Conservation (phyloP, 1,140 invertebrate genomes). For the Drosophila dunni region DNA sequence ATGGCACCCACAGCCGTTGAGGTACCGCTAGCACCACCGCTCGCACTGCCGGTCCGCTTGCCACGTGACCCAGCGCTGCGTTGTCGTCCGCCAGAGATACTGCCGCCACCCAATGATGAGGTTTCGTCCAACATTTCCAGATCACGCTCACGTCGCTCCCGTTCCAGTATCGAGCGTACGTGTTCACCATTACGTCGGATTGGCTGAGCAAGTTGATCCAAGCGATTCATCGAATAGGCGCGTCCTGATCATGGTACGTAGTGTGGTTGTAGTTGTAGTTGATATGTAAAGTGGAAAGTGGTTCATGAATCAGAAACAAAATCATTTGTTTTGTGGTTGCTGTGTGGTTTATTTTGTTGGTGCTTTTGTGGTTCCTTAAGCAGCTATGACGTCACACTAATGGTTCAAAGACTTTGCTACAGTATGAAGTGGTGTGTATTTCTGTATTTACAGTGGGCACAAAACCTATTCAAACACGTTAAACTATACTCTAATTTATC, state of each 20-base stretch:
- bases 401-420: constrained; percentile 32
- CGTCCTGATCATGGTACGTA: constrained; percentile 85
- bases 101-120: constrained; percentile 66
- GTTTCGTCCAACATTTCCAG: constrained; percentile 82
- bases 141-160: constrained; percentile 70
- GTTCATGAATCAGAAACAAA: constrained; percentile 50
- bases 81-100: constrained; percentile 25
- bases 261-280: constrained; percentile 17
- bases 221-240: constrained; percentile 95
- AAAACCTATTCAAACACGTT: too few relatives aligned
- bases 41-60: constrained; percentile 61
- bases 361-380: constrained; percentile 56
- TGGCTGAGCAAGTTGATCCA: constrained; percentile 93
- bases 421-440: constrained; percentile 12
- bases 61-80: constrained; percentile 9
- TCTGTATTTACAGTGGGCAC: neutral
- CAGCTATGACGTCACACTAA: constrained; percentile 53
- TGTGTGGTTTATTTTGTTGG: constrained; percentile 37
- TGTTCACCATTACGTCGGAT: constrained; percentile 86
- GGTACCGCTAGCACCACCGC: constrained; percentile 73
- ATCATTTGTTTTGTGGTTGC: constrained; percentile 26
- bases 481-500: too few relatives aligned
- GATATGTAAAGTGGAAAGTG: constrained; percentile 71
- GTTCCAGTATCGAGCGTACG: constrained; percentile 77
- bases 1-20: constrained; percentile 71